Conservation (phyloP, 2,113 vertebrate genomes). For the Lonchura striata region DNA sequence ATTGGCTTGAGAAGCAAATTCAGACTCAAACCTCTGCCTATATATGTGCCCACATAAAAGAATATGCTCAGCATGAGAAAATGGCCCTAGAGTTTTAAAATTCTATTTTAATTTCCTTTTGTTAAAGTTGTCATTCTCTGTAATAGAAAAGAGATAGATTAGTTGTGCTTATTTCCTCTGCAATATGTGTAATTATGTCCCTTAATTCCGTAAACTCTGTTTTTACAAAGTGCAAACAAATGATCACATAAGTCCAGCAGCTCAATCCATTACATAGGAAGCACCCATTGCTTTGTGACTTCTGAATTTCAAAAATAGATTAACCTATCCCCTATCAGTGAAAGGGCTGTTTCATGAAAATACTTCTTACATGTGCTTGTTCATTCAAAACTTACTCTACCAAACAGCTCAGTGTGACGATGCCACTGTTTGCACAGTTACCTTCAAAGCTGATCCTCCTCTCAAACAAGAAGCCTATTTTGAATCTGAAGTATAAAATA, state of each 20-base stretch:
- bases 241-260: not conserved
- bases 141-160: not conserved
- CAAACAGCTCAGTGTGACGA: not conserved
- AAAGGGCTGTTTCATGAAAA: not conserved
- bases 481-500: constrained; percentile 18
- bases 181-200: not conserved
- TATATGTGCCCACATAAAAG: not conserved
- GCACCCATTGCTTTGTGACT: not conserved
- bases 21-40: not conserved
- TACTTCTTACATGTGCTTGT: not conserved
- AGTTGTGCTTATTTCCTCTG: not conserved
- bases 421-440: constrained; percentile 10
- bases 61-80: not conserved
- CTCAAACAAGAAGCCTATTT: constrained; percentile 35
- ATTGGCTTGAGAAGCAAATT: not conserved
- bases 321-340: not conserved
- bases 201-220: constrained; percentile 9
- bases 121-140: not conserved
- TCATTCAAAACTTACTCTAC: constrained; percentile 1
- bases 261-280: not conserved
- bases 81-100: not conserved
- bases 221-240: not conserved
- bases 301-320: not conserved
- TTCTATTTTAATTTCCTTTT: not conserved
- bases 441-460: constrained; percentile 36